Evolutionary conservation across 2,113 vertebrate species (phyloP).

Genomic region (Clarias gariepinus): DNA sequence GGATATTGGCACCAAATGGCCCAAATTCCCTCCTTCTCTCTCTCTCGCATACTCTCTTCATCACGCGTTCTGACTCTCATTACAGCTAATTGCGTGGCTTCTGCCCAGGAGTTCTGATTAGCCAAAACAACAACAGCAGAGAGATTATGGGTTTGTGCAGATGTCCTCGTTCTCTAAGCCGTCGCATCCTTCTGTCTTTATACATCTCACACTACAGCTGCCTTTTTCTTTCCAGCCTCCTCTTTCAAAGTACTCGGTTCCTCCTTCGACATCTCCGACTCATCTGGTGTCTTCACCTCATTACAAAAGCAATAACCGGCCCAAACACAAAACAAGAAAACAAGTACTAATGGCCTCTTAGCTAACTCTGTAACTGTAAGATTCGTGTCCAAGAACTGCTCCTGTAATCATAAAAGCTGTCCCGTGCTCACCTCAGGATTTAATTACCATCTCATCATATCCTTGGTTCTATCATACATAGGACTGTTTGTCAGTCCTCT

Average conservation of each 20-base stretch:
- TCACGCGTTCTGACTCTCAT: conserved; percentile 32
- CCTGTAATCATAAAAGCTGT: not conserved
- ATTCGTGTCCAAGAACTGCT: not conserved
- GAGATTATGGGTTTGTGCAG: conserved; percentile 40
- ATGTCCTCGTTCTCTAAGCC: conserved; percentile 32
- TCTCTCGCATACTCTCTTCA: not conserved
- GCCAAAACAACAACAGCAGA: conserved; percentile 53
- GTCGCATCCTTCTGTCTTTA: conserved; percentile 13
- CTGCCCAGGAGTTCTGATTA: conserved; percentile 54
- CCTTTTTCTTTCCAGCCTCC: not conserved
- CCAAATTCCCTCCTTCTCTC: not conserved
- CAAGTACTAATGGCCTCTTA: not conserved
- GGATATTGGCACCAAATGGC: not conserved
- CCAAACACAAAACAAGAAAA: not conserved
- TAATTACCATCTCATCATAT: not conserved
- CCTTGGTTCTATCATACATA: not conserved
- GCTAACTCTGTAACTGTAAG: not conserved
- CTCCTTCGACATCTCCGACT: not conserved
- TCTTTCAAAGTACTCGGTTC: not conserved
- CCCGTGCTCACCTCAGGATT: not conserved
- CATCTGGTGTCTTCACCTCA: not conserved
- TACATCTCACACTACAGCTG: not conserved
- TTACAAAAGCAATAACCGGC: not conserved
- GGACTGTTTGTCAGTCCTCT: not conserved
- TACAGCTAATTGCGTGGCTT: conserved; percentile 45